Conservation (phyloP, 1,140 invertebrate genomes). For the Euwallacea similis region DNA sequence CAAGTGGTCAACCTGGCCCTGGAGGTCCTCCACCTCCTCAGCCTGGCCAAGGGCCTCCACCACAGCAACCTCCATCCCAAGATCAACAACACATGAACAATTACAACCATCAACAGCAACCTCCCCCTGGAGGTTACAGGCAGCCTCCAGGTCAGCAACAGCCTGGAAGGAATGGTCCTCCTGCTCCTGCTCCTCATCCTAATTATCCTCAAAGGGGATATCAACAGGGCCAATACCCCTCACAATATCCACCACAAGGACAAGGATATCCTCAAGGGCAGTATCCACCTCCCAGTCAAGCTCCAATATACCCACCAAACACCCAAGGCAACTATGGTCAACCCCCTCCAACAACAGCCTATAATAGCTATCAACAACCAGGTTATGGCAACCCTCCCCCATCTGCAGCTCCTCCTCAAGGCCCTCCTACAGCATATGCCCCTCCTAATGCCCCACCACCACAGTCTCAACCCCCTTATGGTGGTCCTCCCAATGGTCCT, state of each 20-base stretch:
- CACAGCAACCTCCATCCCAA: slow-evolving; percentile 54
- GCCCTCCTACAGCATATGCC: slow-evolving; percentile 46
- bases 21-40: slow-evolving; percentile 35
- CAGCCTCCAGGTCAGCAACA: slow-evolving; percentile 44
- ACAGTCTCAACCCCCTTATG: slow-evolving; percentile 54
- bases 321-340: slow-evolving; percentile 57
- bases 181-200: slow-evolving; percentile 54
- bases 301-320: slow-evolving; percentile 56
- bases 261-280: slow-evolving; percentile 57
- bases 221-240: slow-evolving; percentile 60
- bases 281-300: slow-evolving; percentile 53
- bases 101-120: slow-evolving; percentile 59
- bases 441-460: slow-evolving; percentile 52
- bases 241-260: slow-evolving; percentile 55
- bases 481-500: slow-evolving; percentile 50
- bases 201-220: slow-evolving; percentile 61
- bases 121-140: slow-evolving; percentile 51
- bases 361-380: slow-evolving; percentile 52
- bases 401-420: slow-evolving; percentile 41
- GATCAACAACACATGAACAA: slow-evolving; percentile 60
- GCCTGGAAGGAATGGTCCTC: slow-evolving; percentile 43
- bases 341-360: slow-evolving; percentile 50
- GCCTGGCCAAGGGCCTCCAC: slow-evolving; percentile 49
- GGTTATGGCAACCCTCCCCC: slow-evolving; percentile 49
- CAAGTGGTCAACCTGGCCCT: slow-evolving; percentile 49